These are phyloP conservation scores for Phymanthus crucifer DNA, from an alignment of 92 coral and sea anemone species.

Conservation along the genomic window DNA sequence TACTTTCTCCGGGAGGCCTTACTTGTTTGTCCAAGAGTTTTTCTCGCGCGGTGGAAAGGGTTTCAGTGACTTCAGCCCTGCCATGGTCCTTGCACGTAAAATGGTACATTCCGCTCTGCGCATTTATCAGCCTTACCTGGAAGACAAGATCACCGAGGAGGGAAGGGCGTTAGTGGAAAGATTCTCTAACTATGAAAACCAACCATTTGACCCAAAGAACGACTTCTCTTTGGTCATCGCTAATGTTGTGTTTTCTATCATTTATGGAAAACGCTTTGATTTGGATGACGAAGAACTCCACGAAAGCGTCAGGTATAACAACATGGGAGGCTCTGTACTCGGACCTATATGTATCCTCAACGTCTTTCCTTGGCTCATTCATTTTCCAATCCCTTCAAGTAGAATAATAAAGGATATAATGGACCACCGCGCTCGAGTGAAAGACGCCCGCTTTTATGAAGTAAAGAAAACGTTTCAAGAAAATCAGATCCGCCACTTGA, in stretches of 20 bases:
- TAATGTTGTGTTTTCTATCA: conserved; percentile 58
- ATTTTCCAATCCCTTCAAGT: conserved; percentile 7
- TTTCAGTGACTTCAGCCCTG: conserved; percentile 56
- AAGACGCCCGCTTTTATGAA: conserved; percentile 30
- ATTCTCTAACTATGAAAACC: conserved; percentile 32
- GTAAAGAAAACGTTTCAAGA: conserved; percentile 30
- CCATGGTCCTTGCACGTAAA: conserved; percentile 48
- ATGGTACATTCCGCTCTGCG: conserved; percentile 69
- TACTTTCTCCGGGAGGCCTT: conserved; percentile 78
- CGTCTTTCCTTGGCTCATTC: conserved; percentile 27
- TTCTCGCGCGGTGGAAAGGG: conserved; percentile 54
- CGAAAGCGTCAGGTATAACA: background rate
- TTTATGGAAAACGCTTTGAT: conserved; percentile 52
- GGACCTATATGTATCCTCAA: conserved; percentile 12
- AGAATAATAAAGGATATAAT: background rate
- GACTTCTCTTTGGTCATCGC: conserved; percentile 57
- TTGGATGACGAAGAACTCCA: conserved; percentile 11
- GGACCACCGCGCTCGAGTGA: background rate
- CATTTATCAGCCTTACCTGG: conserved; percentile 52
- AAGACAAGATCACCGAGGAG: conserved; percentile 59
- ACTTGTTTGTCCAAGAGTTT: conserved; percentile 45
- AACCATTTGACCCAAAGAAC: conserved; percentile 58
- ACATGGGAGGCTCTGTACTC: background rate
- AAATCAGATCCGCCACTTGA: conserved; percentile 30
- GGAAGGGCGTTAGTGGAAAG: conserved; percentile 50